Percentiles rank a stretch among this genome's conserved stretches.
Evolutionary conservation across 2,797 vertebrate species (phyloP).

Genomic region (Cirrhinus mrigala): DNA sequence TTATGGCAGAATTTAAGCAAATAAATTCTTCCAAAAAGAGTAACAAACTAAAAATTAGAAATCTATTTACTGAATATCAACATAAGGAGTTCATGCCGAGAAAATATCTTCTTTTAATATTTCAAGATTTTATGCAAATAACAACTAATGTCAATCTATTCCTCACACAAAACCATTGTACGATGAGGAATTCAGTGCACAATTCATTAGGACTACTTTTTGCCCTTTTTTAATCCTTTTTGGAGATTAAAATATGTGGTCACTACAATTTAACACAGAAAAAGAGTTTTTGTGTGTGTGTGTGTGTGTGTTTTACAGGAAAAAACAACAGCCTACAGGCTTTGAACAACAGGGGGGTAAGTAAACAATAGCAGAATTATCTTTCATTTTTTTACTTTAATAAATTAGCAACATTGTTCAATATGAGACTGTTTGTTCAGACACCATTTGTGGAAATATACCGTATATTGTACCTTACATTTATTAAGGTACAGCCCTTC

Average conservation of each 20-base stretch:
- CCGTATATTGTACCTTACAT: neutral
- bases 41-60: too few species aligned
- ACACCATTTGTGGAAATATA: neutral
- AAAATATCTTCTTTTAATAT: neutral
- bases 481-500: neutral
- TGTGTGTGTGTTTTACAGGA: neutral
- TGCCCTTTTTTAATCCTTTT: neutral
- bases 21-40: neutral
- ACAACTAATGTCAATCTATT: neutral
- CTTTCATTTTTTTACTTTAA: neutral
- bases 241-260: neutral
- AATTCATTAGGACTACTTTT: neutral
- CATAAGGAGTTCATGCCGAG: neutral
- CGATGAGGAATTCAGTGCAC: neutral
- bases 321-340: neutral
- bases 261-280: neutral
- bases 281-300: neutral
- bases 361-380: neutral
- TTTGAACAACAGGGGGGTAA: neutral
- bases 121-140: neutral
- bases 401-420: neutral
- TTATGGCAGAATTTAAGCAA: neutral
- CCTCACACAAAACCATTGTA: neutral
- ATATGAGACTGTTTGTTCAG: neutral
- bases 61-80: neutral